phyloP scores from a whole-genome alignment of 2,888 invertebrate species.

The Eupithecia insigniata region DNA sequence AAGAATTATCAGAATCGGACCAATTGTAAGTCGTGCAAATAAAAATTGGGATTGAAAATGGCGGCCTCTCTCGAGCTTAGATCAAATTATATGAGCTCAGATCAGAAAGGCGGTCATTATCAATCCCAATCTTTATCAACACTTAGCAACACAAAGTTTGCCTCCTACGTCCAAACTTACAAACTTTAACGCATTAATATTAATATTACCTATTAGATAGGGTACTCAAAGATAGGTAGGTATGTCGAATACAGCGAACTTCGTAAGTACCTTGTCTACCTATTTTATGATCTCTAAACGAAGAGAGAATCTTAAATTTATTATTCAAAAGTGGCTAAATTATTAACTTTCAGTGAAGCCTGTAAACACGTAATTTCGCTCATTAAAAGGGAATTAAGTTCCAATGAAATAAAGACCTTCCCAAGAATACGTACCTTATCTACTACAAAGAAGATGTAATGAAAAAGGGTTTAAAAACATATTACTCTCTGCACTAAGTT shows the following conservation, averaged over 20 bases:
- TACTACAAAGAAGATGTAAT: conserved; percentile 40
- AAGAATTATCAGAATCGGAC: not conserved
- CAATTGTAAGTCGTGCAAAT: not conserved
- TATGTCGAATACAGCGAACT: not conserved
- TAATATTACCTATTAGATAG: no score
- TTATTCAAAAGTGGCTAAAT: conserved; percentile 1
- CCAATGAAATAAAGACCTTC: conserved; percentile 15
- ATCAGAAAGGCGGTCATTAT: no score
- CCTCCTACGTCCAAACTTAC: not conserved
- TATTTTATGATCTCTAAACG: conserved; percentile 1
- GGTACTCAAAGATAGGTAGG: not conserved
- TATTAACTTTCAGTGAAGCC: conserved; percentile 2
- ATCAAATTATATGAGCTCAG: no score
- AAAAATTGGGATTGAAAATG: no score
- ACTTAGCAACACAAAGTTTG: no score
- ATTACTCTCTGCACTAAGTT: conserved; percentile 49
- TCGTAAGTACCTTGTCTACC: not conserved
- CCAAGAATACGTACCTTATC: not conserved
- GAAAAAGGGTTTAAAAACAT: conserved; percentile 54
- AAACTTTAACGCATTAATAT: no score
- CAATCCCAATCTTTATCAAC: no score
- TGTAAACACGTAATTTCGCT: conserved; percentile 2
- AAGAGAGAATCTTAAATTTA: not conserved
- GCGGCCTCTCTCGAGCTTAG: no score
- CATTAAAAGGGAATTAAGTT: conserved; percentile 7